Evolutionary conservation across 2,113 vertebrate genomes (phyloP).

Genomic region (Elachura formosa): DNA sequence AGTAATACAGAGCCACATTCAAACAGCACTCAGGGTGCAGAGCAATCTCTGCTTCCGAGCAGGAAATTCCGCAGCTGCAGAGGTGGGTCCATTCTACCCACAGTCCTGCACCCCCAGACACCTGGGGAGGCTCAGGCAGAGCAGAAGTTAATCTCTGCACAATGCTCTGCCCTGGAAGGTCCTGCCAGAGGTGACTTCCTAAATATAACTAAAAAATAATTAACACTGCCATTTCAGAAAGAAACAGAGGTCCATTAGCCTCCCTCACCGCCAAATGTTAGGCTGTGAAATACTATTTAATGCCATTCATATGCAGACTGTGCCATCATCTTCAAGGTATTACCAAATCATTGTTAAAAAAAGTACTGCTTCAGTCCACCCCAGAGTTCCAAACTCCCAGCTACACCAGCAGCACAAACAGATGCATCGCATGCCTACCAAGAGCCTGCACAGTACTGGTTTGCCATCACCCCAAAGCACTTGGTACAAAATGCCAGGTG

Average conservation of each 20-base stretch:
- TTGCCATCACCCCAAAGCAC: not conserved
- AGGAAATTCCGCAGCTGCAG: not conserved
- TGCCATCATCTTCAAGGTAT: not conserved
- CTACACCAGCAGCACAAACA: not conserved
- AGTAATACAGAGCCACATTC: constrained; percentile 22
- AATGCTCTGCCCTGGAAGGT: not conserved
- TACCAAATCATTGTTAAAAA: not conserved
- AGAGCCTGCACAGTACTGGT: not conserved
- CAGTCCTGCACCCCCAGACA: fast-evolving
- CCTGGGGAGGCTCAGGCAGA: not conserved
- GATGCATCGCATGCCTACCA: not conserved
- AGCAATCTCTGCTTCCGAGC: not conserved
- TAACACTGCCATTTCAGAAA: not conserved
- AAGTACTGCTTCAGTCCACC: not conserved
- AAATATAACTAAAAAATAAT: not conserved
- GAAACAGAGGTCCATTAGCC: not conserved
- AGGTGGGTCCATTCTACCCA: not conserved
- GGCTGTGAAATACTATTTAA: not conserved
- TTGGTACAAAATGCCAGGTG: not conserved
- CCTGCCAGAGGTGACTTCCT: not conserved
- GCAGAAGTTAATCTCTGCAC: not conserved
- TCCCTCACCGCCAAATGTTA: not conserved
- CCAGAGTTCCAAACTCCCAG: not conserved
- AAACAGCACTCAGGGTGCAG: not conserved
- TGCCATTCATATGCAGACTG: not conserved